Evolutionary conservation across 2,888 invertebrate species (phyloP).

Genomic region (Venusia cambrica): DNA sequence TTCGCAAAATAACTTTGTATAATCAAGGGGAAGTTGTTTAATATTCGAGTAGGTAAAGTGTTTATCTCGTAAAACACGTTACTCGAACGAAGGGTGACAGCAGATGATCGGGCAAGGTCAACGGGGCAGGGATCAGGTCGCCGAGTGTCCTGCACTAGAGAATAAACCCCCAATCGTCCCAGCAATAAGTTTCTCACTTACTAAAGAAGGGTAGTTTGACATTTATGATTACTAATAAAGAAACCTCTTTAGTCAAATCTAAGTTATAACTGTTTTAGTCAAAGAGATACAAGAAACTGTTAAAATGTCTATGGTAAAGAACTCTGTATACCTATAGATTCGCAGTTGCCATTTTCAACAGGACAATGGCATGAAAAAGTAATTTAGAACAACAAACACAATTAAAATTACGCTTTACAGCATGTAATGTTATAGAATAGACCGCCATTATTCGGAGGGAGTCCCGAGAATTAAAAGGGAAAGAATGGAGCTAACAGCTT

Average conservation of each 20-base stretch:
- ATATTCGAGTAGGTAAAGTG: conserved; percentile 54
- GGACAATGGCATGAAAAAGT: conserved; percentile 20
- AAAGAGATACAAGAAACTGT: conserved; percentile 1
- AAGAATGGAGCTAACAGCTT: conserved; percentile 55
- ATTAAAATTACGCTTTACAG: conserved; percentile 31
- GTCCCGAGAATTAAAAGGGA: conserved; percentile 40
- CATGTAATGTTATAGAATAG: conserved; percentile 37
- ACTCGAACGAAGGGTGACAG: conserved; percentile 61
- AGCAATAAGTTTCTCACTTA: conserved; percentile 46
- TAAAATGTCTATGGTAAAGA: conserved; percentile 2
- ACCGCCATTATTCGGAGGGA: conserved; percentile 43
- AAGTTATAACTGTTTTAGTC: neutral
- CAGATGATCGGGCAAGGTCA: conserved; percentile 66
- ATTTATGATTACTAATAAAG: conserved; percentile 49
- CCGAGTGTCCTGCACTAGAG: conserved; percentile 54
- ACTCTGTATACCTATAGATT: conserved; percentile 1
- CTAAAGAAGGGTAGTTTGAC: conserved; percentile 37
- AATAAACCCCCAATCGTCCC: conserved; percentile 53
- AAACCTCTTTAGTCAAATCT: conserved; percentile 40
- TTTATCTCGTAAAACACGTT: conserved; percentile 69
- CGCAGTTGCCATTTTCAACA: conserved; percentile 10
- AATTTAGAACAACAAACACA: conserved; percentile 30
- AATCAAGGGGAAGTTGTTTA: conserved; percentile 48
- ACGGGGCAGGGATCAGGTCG: conserved; percentile 64
- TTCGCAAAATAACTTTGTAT: conserved; percentile 45